These are phyloP conservation scores for Chironex yamaguchii DNA, from an alignment of 30 jellyfish, hydroid and myxozoan genomes.

Conservation along the genomic window DNA sequence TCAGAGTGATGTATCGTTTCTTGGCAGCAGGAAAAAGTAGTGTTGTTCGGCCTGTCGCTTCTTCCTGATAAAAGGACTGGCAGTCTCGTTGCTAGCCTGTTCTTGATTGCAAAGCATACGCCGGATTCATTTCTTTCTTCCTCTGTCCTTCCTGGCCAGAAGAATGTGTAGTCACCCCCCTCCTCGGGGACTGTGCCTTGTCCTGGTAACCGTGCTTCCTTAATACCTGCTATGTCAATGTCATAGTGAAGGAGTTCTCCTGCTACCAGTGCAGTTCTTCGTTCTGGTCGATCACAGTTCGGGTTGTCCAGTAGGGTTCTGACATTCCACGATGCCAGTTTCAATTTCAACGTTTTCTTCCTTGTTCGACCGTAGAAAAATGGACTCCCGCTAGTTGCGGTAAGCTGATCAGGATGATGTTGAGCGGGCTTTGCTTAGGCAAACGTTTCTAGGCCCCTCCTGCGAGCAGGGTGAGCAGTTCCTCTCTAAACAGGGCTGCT, in stretches of 20 bases:
- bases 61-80: too few relatives aligned
- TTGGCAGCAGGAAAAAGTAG: too few relatives aligned
- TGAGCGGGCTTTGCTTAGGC: background rate
- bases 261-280: constrained; percentile 20
- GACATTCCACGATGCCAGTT: constrained; percentile 21
- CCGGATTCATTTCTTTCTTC: constrained; percentile 1
- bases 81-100: too few relatives aligned
- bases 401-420: background rate
- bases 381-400: constrained; percentile 34
- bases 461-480: too few relatives aligned
- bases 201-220: constrained; percentile 6
- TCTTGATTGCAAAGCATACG: too few relatives aligned
- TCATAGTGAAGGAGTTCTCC: constrained; percentile 9
- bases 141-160: constrained; percentile 9
- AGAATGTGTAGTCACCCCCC: constrained; percentile 11
- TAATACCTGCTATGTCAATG: constrained; percentile 32
- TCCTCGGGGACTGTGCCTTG: constrained; percentile 8
- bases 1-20: too few relatives aligned
- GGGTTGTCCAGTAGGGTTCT: constrained; percentile 5
- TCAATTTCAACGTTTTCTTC: background rate
- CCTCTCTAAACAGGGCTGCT: too few relatives aligned
- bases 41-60: too few relatives aligned
- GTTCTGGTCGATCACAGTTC: constrained; percentile 25
- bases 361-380: constrained; percentile 32
- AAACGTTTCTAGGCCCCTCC: constrained; percentile 9